These are phyloP conservation scores for Aplocera efformata DNA, from an alignment of 2,888 invertebrate genomes.

Conservation along the genomic window DNA sequence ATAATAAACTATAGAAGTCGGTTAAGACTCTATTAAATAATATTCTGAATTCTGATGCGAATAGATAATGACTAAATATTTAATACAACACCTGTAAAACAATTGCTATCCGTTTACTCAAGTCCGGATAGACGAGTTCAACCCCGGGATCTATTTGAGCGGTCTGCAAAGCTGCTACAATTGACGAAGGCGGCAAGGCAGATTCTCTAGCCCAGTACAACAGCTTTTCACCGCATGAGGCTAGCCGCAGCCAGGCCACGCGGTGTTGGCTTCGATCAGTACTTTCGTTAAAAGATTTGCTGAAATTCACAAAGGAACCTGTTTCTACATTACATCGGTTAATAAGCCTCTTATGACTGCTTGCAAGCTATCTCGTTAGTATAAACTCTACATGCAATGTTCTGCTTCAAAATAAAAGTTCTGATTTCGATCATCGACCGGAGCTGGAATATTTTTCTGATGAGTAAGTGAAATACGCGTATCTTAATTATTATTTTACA, in stretches of 20 bases:
- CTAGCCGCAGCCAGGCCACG: constrained; percentile 56
- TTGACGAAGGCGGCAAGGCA: constrained; percentile 52
- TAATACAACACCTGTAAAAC: constrained; percentile 45
- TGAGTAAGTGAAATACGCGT: too few relatives aligned
- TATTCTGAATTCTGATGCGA: too few relatives aligned
- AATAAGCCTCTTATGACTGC: too few relatives aligned
- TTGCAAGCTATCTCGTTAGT: too few relatives aligned
- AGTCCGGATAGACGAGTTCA: constrained; percentile 54
- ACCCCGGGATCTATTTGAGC: constrained; percentile 62
- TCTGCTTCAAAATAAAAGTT: too few relatives aligned
- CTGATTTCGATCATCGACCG: too few relatives aligned
- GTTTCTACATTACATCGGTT: not conserved
- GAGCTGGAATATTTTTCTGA: too few relatives aligned
- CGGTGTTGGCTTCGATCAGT: constrained; percentile 45
- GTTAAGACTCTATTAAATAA: too few relatives aligned
- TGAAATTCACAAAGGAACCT: constrained; percentile 30
- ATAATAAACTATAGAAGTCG: too few relatives aligned
- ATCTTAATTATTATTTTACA: too few relatives aligned
- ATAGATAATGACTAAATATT: not conserved
- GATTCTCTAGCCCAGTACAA: constrained; percentile 56
- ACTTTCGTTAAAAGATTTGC: constrained; percentile 51
- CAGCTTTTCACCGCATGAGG: constrained; percentile 42
- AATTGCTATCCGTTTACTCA: constrained; percentile 41
- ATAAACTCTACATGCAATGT: too few relatives aligned
- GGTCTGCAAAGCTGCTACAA: constrained; percentile 50